Base-by-base conservation (phyloP, 2,113 vertebrate species). In the Corvus moneduloides region DNA sequence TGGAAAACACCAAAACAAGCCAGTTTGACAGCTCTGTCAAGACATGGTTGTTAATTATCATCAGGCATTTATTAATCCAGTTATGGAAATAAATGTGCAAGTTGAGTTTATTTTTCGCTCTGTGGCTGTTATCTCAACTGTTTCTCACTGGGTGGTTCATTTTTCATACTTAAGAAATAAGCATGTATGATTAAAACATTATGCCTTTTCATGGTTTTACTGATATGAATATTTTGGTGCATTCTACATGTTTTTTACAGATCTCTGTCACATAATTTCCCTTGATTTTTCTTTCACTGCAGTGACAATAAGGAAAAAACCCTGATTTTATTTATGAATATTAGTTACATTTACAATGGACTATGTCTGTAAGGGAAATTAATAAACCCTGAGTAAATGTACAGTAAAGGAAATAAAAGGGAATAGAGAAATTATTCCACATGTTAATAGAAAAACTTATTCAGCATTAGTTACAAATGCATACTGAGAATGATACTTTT, bases 261-360 rank as follows among this genome's bases (percentile, higher is more conserved):
- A 43, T 49, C 8, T 69, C 44, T 78, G 61, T 26, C 48, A 59
- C 20, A 24, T 37, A 35, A 84, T 69, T 85, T 62, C 27, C n/a
- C 4, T 37, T 44, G 13, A 8, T 26, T 27, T 58, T 58, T 56
- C 33, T 86, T 79, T 89, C n/a, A 77, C 30, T 83, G 20, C 26
- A 79, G 46, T 0, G 1, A 51, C 32, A 80, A 55, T 8, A 19
- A 80, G 18, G 37, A 33, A 37, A 62, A 54, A 11, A 0, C 4
- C 27, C 9, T 49, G 24, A 49, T 15, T 49, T 49, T 49, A 61
- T 80, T 76, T 80, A 79, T 43, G 18, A 89, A 30, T 59, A 67
- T 55, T 35, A 67, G 23, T 61, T 90, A 43, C 10, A 61, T 78
- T 93, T 90, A 75, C 56, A 90, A 39, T 33, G 30, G 11, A 51